phyloP scores from a whole-genome alignment of 2,888 invertebrate species.

The Imbricaverruca yamaguchii region DNA sequence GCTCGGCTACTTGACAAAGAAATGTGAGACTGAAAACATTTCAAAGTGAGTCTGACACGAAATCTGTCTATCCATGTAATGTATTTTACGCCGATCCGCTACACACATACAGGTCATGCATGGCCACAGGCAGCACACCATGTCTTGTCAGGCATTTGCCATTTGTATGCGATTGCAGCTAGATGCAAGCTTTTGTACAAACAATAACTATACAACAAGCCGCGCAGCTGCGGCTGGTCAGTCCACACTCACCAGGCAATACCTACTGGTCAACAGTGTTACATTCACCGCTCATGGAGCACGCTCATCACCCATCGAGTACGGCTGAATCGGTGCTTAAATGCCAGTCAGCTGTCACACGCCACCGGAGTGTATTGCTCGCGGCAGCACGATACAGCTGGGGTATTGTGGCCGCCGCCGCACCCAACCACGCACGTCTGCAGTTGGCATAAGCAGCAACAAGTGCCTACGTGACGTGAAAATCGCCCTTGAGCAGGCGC shows the following conservation, averaged over 20 bases:
- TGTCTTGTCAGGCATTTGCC: not conserved
- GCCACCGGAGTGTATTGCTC: too few species aligned
- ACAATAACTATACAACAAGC: not conserved
- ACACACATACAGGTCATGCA: slow-evolving; percentile 11
- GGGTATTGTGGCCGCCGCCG: too few species aligned
- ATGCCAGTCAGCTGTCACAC: too few species aligned
- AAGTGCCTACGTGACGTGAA: slow-evolving; percentile 65
- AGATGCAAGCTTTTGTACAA: slow-evolving; percentile 1
- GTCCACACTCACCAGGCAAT: not conserved
- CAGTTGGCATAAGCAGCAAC: too few species aligned
- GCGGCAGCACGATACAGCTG: too few species aligned
- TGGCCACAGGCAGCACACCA: not conserved
- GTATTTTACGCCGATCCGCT: slow-evolving; percentile 2
- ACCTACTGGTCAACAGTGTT: not conserved
- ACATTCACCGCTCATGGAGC: too few species aligned
- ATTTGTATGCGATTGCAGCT: not conserved
- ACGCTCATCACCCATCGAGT: too few species aligned
- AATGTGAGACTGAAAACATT: too few species aligned
- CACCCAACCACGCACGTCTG: too few species aligned
- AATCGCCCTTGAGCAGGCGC: slow-evolving; percentile 86
- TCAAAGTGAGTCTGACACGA: too few species aligned
- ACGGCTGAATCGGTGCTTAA: too few species aligned
- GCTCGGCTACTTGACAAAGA: too few species aligned
- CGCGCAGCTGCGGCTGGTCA: not conserved
- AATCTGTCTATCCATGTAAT: slow-evolving; percentile 23